Evolutionary conservation across 2,797 vertebrate species (phyloP).

Genomic region (Galago senegalensis): DNA sequence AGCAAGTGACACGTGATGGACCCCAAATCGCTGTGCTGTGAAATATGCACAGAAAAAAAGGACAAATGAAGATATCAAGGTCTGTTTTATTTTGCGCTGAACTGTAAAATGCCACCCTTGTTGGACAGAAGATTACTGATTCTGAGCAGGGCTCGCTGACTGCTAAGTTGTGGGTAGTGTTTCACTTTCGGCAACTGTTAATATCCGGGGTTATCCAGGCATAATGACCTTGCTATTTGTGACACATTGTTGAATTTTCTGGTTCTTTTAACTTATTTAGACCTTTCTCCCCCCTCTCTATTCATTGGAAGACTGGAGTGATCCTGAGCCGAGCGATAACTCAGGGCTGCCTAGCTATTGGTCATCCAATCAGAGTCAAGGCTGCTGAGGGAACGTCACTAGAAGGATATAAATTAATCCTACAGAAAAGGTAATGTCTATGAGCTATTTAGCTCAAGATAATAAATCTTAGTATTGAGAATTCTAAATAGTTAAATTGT

Average conservation of each 20-base stretch:
- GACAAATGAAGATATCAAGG: conserved; percentile 91
- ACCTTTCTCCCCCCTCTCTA: conserved; percentile 76
- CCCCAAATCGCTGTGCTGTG: conserved; percentile 90
- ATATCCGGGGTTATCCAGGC: conserved; percentile 95
- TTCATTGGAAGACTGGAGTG: conserved; percentile 89
- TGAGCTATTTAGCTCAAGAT: not conserved
- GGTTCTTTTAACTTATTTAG: conserved; percentile 97
- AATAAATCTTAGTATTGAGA: not conserved
- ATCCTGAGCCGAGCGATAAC: conserved; percentile 84
- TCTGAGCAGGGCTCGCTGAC: conserved; percentile 89
- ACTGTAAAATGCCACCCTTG: conserved; percentile 91
- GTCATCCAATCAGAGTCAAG: conserved; percentile 79
- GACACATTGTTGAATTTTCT: conserved; percentile 98
- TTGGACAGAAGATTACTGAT: conserved; percentile 89
- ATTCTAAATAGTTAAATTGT: not conserved
- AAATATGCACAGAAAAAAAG: conserved; percentile 90
- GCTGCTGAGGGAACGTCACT: not conserved
- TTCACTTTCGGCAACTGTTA: conserved; percentile 92
- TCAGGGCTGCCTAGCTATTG: conserved; percentile 85
- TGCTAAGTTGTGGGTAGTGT: conserved; percentile 90
- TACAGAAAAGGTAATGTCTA: conserved; percentile 79
- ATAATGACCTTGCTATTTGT: conserved; percentile 96
- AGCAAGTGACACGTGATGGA: conserved; percentile 92
- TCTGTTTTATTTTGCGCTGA: conserved; percentile 90
- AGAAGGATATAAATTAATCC: conserved; percentile 73